phyloP scores from a whole-genome alignment of 2,797 vertebrate species.

The Pteropus rufus region DNA sequence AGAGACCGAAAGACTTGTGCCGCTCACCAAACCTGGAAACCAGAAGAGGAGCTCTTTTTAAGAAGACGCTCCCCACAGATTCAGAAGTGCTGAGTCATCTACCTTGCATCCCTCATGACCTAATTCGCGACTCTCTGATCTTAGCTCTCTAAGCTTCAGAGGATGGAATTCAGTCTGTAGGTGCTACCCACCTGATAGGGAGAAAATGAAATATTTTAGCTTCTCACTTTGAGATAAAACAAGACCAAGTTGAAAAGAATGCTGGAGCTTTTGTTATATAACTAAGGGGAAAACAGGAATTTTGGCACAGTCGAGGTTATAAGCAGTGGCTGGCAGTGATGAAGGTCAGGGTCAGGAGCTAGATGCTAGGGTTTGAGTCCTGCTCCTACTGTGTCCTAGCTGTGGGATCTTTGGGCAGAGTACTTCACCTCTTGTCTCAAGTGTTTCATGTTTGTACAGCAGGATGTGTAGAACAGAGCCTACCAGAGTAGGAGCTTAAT shows the following conservation, averaged over 20 bases:
- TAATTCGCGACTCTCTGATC: background rate
- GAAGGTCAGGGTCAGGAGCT: background rate
- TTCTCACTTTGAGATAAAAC: background rate
- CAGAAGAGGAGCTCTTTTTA: background rate
- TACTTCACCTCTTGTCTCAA: background rate
- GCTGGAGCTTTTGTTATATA: background rate
- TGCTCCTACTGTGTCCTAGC: background rate
- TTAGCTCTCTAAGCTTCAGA: background rate
- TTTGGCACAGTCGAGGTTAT: background rate
- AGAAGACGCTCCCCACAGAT: background rate
- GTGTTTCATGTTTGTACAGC: background rate
- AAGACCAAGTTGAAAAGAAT: background rate
- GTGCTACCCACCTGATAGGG: background rate
- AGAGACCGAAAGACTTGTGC: background rate
- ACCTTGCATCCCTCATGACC: background rate
- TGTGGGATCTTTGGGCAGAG: too few relatives aligned
- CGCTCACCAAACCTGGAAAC: background rate
- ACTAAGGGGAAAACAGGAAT: background rate
- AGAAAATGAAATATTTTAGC: background rate
- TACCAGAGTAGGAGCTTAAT: background rate
- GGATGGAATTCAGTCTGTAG: background rate
- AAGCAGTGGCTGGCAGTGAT: background rate
- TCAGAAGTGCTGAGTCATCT: background rate
- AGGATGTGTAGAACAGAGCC: background rate
- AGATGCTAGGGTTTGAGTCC: background rate